These are phyloP conservation scores for Pocillopora grandis DNA, from an alignment of 92 coral and sea anemone species.

Conservation along the genomic window DNA sequence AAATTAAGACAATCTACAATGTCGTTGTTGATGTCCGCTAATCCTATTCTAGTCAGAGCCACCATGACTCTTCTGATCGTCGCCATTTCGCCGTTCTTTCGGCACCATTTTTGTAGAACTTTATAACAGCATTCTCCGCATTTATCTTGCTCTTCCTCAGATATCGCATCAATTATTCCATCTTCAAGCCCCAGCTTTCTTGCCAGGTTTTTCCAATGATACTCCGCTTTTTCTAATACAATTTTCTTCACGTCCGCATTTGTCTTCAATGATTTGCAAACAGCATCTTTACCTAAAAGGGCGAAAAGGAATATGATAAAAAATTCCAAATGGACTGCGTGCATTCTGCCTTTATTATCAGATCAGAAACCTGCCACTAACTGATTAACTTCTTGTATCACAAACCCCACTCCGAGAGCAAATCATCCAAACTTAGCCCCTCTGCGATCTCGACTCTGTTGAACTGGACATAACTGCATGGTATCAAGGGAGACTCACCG, in stretches of 20 bases:
- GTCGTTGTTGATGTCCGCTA: slow-evolving; percentile 16
- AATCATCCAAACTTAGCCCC: too few species aligned
- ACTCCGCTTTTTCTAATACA: not conserved
- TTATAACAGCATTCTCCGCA: slow-evolving; percentile 10
- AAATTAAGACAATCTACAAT: not conserved
- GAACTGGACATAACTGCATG: too few species aligned
- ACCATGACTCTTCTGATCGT: slow-evolving; percentile 15
- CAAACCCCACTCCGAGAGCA: too few species aligned
- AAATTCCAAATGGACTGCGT: not conserved
- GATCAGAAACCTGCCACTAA: too few species aligned
- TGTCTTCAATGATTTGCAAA: not conserved
- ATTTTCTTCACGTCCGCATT: not conserved
- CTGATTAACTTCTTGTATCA: too few species aligned
- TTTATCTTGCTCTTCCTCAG: not conserved
- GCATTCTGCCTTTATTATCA: too few species aligned
- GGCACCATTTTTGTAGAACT: slow-evolving; percentile 11
- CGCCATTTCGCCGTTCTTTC: slow-evolving; percentile 1
- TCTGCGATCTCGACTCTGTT: too few species aligned
- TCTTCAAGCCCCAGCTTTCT: not conserved
- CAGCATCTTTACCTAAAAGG: not conserved
- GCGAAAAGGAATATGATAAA: not conserved
- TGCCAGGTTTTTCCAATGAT: slow-evolving; percentile 26
- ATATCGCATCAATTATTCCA: not conserved
- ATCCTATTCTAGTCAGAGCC: slow-evolving; percentile 10
- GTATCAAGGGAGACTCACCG: too few species aligned